phyloP scores from a whole-genome alignment of 2,113 vertebrate genomes.

The Periophthalmus modestus region DNA sequence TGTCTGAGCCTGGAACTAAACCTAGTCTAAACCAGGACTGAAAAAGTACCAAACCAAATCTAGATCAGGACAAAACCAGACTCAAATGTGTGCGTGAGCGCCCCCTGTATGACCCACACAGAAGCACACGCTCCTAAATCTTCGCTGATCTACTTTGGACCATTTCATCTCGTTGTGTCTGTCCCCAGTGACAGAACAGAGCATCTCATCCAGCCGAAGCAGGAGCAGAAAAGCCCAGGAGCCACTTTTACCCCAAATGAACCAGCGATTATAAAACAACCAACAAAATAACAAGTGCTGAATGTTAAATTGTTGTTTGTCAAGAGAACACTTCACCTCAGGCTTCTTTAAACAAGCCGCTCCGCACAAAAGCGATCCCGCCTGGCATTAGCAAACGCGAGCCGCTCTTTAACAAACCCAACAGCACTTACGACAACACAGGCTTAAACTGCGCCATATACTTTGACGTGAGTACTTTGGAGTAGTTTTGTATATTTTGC shows the following conservation, averaged over 20 bases:
- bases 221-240: not conserved
- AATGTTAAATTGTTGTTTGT: constrained; percentile 5
- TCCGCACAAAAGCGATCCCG: not conserved
- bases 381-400: not conserved
- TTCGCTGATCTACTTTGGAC: not conserved
- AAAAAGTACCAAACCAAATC: no score
- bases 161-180: not conserved
- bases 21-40: no score
- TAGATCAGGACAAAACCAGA: not conserved
- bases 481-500: no score
- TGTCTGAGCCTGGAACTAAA: no score
- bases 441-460: not conserved
- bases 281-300: not conserved
- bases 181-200: not conserved
- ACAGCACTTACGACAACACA: not conserved
- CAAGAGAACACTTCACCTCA: not conserved
- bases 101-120: not conserved
- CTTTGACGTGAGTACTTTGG: not conserved
- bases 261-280: not conserved
- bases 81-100: no score
- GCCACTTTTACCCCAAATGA: not conserved
- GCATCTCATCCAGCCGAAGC: not conserved
- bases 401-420: not conserved
- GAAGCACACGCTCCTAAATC: not conserved
- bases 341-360: not conserved